Conservation (phyloP, 2,113 vertebrate species). For the Rhea americana region DNA sequence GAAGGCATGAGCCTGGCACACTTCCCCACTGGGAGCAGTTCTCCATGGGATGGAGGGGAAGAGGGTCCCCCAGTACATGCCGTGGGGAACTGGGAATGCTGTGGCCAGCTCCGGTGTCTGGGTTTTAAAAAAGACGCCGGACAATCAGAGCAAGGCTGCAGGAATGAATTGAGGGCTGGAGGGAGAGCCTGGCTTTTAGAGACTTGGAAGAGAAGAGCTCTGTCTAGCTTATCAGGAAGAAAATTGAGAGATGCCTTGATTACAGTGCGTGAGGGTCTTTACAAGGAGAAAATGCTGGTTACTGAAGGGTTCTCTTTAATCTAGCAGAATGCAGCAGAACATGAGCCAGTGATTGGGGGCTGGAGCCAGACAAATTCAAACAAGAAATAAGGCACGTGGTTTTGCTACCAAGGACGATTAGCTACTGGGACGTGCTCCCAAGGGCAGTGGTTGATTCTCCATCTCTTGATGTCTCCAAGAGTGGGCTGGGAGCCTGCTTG, state of each 20-base stretch:
- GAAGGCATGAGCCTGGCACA: neutral
- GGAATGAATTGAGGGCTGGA: constrained; percentile 22
- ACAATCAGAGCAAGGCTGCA: neutral
- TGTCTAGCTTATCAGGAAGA: constrained; percentile 39
- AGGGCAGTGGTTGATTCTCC: constrained; percentile 19
- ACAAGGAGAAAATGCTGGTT: constrained; percentile 50
- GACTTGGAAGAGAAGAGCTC: constrained; percentile 41
- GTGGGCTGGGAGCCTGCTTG: neutral
- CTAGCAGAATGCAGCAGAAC: neutral
- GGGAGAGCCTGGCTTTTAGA: neutral
- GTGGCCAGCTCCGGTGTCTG: fast-evolving
- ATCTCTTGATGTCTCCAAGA: constrained; percentile 36
- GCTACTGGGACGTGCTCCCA: neutral
- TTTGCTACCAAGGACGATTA: neutral
- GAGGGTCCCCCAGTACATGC: neutral
- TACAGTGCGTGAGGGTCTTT: constrained; percentile 32
- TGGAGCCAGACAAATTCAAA: constrained; percentile 32
- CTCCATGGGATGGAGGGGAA: neutral
- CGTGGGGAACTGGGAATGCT: fast-evolving
- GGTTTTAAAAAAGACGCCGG: neutral
- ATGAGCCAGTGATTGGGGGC: neutral
- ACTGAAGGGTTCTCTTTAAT: constrained; percentile 40
- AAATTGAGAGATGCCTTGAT: constrained; percentile 37
- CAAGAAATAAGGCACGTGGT: neutral
- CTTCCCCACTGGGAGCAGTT: too few relatives aligned